These are phyloP conservation scores for Catagonus wagneri DNA, from an alignment of 2,113 vertebrate species.

Conservation along the genomic window DNA sequence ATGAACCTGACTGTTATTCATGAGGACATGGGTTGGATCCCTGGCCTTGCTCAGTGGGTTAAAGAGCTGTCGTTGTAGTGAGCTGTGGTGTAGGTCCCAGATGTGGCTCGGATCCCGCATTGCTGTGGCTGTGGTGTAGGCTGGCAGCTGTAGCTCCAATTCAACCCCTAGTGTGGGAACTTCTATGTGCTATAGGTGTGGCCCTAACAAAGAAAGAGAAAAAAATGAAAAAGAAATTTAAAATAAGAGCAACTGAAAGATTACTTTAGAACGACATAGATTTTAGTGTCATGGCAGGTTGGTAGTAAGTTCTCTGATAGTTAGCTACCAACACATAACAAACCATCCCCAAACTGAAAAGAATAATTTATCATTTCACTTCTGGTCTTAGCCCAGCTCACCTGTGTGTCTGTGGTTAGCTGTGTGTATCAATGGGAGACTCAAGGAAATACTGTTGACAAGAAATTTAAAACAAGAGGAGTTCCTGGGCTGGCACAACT, in stretches of 20 bases:
- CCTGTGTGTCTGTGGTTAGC: background rate
- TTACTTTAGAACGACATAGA: background rate
- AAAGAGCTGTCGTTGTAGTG: too few species aligned
- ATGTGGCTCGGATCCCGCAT: too few species aligned
- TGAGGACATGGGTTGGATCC: too few species aligned
- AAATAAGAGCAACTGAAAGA: background rate
- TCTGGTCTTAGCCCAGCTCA: background rate
- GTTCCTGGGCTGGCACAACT: background rate
- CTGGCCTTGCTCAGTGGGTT: too few species aligned
- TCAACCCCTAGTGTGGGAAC: too few species aligned
- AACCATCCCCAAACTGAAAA: background rate
- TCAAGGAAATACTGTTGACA: slow-evolving; percentile 4
- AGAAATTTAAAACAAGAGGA: background rate
- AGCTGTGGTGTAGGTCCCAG: too few species aligned
- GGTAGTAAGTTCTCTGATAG: background rate
- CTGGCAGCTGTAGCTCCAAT: too few species aligned
- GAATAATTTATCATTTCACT: background rate
- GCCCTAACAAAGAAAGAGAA: too few species aligned
- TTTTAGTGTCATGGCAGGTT: background rate
- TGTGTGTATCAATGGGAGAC: background rate
- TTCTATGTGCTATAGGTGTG: too few species aligned
- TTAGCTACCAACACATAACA: background rate
- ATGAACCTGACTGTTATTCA: too few species aligned
- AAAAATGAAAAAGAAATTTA: background rate
- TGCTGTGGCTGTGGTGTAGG: too few species aligned